Base-by-base conservation (phyloP, 2,888 invertebrate genomes). In the Odontomyia ornata region DNA sequence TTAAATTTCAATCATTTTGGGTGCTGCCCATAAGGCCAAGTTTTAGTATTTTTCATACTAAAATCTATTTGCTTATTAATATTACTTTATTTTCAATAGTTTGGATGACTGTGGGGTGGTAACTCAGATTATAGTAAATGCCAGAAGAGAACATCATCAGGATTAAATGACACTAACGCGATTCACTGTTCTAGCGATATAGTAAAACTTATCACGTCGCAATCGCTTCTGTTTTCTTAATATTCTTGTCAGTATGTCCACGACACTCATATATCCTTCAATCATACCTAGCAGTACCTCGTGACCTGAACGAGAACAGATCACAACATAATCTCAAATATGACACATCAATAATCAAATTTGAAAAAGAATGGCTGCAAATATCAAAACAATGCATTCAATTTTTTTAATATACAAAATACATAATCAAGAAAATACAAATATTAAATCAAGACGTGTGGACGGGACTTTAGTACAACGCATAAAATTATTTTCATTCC, bases 1-100 rank as follows among this genome's bases (percentile, higher is more conserved):
- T 23, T 47, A 15, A 60, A n/a, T 30, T 57, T 60, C 73, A 78
- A 78, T 78, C 78, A 78, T 77, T 64, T 77, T 78, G 77, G 78
- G 78, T 78, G 78, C 78, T 78, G 78, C 78, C 78, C 78, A 65
- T 30, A 52, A 73, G 76, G 21, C 7, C 21, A 56, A 23, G 46
- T 36, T 65, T 46, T 52, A 15, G 28, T 25, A 23, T 9, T 15
- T 27, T n/a, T 69, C 7, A 27, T 27, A 25, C 62, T 27, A 62
- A 62, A 62, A 4, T 27, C 15, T 9, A 18, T 62, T 62, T 15
- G n/a, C 36, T 43, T 36, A 36, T 36, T 5, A 36, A 36, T 36
- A 5, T 36, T 60, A 60, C 25, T 11, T 60, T 60, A 13, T 57
- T 18, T 13, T 13, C 43, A 43, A 43, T 43, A 43, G 43, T 13